A percentile compares a stretch with the other conserved stretches of the same genome.
Conservation (phyloP, 2,797 vertebrate species). For the Scolopax rusticola region DNA sequence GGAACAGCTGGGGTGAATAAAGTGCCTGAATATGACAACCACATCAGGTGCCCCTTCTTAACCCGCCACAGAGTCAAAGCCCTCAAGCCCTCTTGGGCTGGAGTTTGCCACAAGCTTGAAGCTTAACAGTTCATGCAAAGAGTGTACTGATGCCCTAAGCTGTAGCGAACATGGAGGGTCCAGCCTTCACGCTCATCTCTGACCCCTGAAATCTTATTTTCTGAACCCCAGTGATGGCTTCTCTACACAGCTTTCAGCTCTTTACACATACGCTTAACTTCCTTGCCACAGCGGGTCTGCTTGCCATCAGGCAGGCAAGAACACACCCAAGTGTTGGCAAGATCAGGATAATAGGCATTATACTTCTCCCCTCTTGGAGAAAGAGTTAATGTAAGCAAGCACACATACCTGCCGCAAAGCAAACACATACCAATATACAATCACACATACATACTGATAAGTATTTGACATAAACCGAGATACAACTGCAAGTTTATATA, state of each 20-base stretch:
- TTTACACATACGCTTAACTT: rapidly evolving
- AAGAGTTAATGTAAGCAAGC: neutral
- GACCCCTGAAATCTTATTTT: neutral
- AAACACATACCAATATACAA: neutral
- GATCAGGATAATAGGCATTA: neutral
- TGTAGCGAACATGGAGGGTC: neutral
- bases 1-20: neutral
- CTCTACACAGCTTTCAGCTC: neutral
- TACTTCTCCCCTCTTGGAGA: neutral
- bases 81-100: neutral
- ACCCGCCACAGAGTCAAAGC: neutral
- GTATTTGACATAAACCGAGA: neutral
- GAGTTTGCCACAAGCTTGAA: neutral
- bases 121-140: neutral
- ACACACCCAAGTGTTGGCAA: neutral
- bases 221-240: neutral
- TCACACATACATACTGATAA: neutral
- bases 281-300: neutral
- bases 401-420: neutral
- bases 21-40: rapidly evolving
- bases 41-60: neutral
- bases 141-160: rapidly evolving
- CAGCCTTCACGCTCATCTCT: rapidly evolving
- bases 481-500: neutral
- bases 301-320: neutral